Conservation (phyloP, 2,888 invertebrate species). For the Philereme vetulata region DNA sequence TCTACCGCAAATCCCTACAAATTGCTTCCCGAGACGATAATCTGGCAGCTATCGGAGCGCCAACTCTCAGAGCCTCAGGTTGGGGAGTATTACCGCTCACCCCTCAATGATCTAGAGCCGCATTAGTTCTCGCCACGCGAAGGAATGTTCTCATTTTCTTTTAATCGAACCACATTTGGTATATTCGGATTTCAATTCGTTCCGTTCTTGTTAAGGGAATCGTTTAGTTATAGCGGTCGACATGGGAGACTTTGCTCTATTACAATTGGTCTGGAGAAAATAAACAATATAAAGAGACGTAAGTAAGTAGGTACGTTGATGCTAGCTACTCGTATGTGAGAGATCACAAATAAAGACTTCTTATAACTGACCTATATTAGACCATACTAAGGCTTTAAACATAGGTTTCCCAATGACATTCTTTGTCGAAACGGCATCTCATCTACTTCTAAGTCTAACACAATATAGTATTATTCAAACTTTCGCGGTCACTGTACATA, state of each 20-base stretch:
- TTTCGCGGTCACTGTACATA: too few relatives aligned
- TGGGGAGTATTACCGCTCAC: constrained; percentile 36
- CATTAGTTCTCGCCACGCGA: constrained; percentile 61
- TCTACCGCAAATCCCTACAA: constrained; percentile 74
- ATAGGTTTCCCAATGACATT: too few relatives aligned
- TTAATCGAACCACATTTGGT: constrained; percentile 60
- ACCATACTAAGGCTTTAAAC: too few relatives aligned
- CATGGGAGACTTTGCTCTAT: constrained; percentile 38
- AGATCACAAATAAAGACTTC: constrained; percentile 2
- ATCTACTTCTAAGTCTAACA: too few relatives aligned
- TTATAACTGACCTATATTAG: too few relatives aligned
- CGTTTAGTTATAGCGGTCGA: constrained; percentile 48
- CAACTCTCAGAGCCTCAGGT: constrained; percentile 44
- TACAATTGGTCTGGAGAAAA: constrained; percentile 40
- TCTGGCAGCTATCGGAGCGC: constrained; percentile 63
- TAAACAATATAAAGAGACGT: constrained; percentile 27
- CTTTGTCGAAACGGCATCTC: too few relatives aligned
- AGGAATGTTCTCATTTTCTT: constrained; percentile 68
- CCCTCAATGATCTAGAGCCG: constrained; percentile 48
- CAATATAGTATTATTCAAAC: too few relatives aligned
- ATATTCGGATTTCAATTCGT: constrained; percentile 63
- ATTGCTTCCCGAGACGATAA: constrained; percentile 73
- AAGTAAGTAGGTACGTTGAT: constrained; percentile 4
- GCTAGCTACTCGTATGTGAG: background rate
- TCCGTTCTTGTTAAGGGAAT: constrained; percentile 50